A percentile compares a stretch with the other conserved stretches of the same genome.
Evolutionary conservation across 2,113 vertebrate genomes (phyloP).

Genomic region (Ranitomeya variabilis): DNA sequence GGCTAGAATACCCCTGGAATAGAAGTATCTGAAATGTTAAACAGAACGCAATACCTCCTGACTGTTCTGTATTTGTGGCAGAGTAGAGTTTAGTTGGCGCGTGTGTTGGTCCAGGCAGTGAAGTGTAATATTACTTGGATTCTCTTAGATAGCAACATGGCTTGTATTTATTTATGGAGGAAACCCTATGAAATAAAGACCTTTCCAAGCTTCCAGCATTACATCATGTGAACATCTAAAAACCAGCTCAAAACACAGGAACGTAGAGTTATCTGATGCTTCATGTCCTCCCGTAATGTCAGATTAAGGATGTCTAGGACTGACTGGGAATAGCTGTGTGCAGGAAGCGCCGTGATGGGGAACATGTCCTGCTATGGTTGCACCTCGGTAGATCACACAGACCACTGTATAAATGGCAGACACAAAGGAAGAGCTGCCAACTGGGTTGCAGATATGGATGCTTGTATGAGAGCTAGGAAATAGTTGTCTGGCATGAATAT

Average conservation of each 20-base stretch:
- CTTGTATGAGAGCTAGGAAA: not conserved
- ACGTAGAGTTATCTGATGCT: not conserved
- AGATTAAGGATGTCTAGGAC: not conserved
- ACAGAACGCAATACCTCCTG: too few species aligned
- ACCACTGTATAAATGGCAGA: not conserved
- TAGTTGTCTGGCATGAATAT: too few species aligned
- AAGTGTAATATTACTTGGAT: constrained; percentile 10
- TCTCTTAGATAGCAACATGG: not conserved
- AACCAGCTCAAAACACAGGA: not conserved
- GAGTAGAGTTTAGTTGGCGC: not conserved
- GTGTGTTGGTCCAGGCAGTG: not conserved
- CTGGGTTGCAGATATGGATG: not conserved
- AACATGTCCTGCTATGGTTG: not conserved
- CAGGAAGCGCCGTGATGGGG: not conserved
- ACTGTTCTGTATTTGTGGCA: not conserved
- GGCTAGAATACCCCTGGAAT: too few species aligned
- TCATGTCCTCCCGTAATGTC: not conserved
- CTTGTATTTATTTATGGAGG: constrained; percentile 6
- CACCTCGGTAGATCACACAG: not conserved
- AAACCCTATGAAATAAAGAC: not conserved
- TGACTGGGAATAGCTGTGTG: not conserved
- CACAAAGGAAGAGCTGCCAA: not conserved
- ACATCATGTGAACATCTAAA: not conserved
- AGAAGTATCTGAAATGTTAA: too few species aligned
- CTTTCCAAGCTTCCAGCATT: not conserved